Conservation (phyloP, 2,797 vertebrate genomes). For the Cossypha caffra region DNA sequence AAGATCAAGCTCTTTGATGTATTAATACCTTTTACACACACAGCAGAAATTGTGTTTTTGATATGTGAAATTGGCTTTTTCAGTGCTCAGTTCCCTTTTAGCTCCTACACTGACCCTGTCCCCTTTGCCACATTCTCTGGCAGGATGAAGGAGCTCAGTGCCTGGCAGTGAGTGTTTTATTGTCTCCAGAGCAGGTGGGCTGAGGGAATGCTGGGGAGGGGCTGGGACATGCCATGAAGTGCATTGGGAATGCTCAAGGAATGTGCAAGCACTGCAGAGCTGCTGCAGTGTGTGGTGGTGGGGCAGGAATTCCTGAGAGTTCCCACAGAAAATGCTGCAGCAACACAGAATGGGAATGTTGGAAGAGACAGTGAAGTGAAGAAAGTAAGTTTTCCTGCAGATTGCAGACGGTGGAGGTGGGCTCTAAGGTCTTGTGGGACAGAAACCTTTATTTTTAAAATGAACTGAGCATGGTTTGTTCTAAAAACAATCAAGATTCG, state of each 20-base stretch:
- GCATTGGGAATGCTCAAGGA: neutral
- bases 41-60: neutral
- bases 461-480: neutral
- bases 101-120: neutral
- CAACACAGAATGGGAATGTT: neutral
- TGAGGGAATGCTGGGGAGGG: neutral
- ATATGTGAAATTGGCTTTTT: neutral
- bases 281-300: fast-evolving
- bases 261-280: neutral
- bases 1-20: neutral
- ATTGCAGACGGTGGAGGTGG: neutral
- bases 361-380: neutral
- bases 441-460: neutral
- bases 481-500: neutral
- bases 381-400: neutral
- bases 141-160: neutral
- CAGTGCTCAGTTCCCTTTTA: neutral
- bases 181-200: neutral
- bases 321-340: neutral
- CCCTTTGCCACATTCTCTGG: neutral
- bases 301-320: neutral
- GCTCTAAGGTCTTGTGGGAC: neutral
- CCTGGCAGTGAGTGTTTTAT: neutral
- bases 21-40: neutral
- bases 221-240: neutral